phyloP scores from a whole-genome alignment of 2,113 vertebrate species.

The Thunnus maccoyii region DNA sequence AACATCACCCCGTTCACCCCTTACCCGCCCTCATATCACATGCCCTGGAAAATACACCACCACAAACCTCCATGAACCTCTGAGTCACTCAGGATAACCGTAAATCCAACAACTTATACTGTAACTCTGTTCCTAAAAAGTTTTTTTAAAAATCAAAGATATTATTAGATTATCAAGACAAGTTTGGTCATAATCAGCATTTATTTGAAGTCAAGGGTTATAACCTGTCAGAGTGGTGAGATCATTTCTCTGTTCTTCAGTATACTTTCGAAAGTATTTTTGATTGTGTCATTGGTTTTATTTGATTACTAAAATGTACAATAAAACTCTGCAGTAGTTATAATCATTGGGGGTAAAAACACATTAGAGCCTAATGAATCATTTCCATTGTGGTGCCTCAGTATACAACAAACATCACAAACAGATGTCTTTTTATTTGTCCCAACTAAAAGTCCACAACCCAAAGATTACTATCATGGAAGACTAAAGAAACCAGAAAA shows the following conservation, averaged over 20 bases:
- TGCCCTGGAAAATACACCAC: not conserved
- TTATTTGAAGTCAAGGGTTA: not conserved
- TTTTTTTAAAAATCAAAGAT: not conserved
- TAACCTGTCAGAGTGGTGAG: not conserved
- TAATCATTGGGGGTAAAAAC: no score
- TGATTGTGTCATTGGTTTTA: no score
- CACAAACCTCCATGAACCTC: not conserved
- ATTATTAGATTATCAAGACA: not conserved
- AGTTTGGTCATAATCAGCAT: not conserved
- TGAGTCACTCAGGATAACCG: not conserved
- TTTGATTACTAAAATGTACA: no score
- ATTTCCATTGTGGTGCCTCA: not conserved
- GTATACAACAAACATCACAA: not conserved
- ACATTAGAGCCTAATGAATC: no score
- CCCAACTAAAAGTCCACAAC: no score
- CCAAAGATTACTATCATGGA: no score
- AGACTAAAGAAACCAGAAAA: no score
- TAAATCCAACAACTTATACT: not conserved
- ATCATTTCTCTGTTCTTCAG: not conserved
- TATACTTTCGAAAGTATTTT: no score
- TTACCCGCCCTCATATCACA: not conserved
- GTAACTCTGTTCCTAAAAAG: not conserved
- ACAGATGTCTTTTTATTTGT: not conserved
- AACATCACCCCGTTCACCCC: not conserved
- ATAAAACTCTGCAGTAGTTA: no score